Conservation (phyloP, 2,113 vertebrate genomes). For the Nothobranchius furzeri region DNA sequence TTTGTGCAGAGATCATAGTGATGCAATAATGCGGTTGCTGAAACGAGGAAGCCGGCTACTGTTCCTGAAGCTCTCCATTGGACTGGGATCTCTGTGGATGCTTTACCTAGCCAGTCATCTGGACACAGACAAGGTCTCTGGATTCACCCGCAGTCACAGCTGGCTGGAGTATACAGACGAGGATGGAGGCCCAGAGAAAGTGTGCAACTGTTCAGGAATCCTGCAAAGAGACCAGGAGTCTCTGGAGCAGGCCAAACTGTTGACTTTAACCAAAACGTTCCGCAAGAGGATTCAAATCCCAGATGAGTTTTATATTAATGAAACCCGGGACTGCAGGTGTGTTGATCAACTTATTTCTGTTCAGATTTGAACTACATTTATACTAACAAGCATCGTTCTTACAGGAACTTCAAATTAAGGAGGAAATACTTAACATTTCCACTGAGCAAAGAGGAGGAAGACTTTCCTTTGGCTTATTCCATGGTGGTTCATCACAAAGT, state of each 20-base stretch:
- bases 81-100: conserved; percentile 27
- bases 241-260: conserved; percentile 79
- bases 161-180: conserved; percentile 70
- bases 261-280: conserved; percentile 75
- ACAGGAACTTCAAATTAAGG: conserved; percentile 75
- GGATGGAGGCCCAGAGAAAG: conserved; percentile 62
- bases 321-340: conserved; percentile 79
- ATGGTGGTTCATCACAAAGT: conserved; percentile 90
- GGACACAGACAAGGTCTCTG: not conserved
- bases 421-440: conserved; percentile 85
- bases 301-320: conserved; percentile 80
- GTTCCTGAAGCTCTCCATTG: conserved; percentile 2
- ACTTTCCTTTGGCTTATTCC: conserved; percentile 90
- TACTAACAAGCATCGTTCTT: not conserved
- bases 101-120: not conserved
- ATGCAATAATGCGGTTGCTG: conserved; percentile 2
- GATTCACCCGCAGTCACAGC: not conserved
- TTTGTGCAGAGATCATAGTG: no score
- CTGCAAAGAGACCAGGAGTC: conserved; percentile 78
- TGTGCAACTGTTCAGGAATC: conserved; percentile 84
- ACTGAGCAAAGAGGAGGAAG: conserved; percentile 84
- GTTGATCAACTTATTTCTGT: not conserved
- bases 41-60: accelerated
- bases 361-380: not conserved
- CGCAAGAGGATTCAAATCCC: conserved; percentile 70